These are phyloP conservation scores for Ibidorhyncha struthersii DNA, from an alignment of 2,113 vertebrate species.

Conservation along the genomic window DNA sequence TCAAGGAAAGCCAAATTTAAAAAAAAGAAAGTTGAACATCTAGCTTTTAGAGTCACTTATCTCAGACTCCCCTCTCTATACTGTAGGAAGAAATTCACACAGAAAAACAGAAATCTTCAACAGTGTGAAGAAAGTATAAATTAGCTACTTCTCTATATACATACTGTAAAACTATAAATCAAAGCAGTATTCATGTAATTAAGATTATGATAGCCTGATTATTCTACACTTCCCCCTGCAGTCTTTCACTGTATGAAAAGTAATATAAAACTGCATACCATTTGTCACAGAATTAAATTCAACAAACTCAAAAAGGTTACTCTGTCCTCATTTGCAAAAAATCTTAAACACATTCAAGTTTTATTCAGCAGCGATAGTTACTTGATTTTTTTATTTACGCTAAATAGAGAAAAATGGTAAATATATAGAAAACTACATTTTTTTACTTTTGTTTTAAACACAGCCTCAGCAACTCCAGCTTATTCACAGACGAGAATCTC, in stretches of 20 bases:
- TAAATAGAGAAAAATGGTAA: background rate
- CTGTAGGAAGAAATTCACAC: background rate
- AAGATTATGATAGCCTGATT: background rate
- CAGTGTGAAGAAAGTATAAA: background rate
- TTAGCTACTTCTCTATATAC: background rate
- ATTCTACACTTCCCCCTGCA: background rate
- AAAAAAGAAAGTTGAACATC: background rate
- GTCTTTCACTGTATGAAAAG: background rate
- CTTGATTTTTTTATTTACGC: background rate
- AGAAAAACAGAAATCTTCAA: background rate
- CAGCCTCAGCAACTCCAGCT: conserved; percentile 47
- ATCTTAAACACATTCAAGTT: background rate
- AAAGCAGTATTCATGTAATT: background rate
- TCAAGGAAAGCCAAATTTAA: background rate
- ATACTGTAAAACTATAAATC: background rate
- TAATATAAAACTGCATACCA: background rate
- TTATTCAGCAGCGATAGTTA: background rate
- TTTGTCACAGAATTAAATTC: background rate
- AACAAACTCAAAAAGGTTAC: background rate
- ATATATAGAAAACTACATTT: background rate
- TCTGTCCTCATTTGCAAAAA: background rate
- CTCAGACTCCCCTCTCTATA: background rate
- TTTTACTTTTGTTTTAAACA: background rate
- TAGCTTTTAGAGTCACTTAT: background rate
- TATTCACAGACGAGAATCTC: conserved; percentile 24